These are phyloP conservation scores for Dicyrtoma fusca DNA, from an alignment of 2,888 invertebrate species.

Conservation along the genomic window DNA sequence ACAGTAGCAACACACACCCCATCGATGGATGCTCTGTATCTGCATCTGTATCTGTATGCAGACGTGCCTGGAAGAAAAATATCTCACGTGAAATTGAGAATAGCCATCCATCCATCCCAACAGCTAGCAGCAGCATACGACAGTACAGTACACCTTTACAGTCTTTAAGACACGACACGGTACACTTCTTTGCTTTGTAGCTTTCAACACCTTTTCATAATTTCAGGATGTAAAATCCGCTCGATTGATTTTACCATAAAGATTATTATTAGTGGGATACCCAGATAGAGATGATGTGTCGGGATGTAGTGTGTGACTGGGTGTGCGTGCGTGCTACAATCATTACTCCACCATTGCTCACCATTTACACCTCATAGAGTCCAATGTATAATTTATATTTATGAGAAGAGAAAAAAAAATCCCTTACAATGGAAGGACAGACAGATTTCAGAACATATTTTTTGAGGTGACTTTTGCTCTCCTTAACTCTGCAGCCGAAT, in stretches of 20 bases:
- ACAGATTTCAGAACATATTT: no score
- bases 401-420: no score
- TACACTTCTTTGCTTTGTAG: no score
- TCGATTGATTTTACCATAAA: conserved; percentile 33
- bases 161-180: no score
- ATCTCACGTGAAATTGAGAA: not conserved
- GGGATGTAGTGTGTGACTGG: no score
- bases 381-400: no score
- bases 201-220: conserved; percentile 47
- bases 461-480: conserved; percentile 11
- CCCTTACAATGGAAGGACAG: not conserved
- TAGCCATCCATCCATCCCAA: not conserved
- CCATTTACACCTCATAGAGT: not conserved
- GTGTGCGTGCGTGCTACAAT: not conserved
- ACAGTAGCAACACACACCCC: no score
- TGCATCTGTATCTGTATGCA: not conserved
- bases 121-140: no score
- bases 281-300: no score
- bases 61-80: not conserved
- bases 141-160: no score
- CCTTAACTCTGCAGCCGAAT: no score
- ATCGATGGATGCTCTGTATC: no score
- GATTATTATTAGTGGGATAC: conserved; percentile 10
- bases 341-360: not conserved
- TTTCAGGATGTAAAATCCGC: conserved; percentile 39